Base-by-base conservation (phyloP, 1,140 invertebrate species). In the Ectropis grisescens region DNA sequence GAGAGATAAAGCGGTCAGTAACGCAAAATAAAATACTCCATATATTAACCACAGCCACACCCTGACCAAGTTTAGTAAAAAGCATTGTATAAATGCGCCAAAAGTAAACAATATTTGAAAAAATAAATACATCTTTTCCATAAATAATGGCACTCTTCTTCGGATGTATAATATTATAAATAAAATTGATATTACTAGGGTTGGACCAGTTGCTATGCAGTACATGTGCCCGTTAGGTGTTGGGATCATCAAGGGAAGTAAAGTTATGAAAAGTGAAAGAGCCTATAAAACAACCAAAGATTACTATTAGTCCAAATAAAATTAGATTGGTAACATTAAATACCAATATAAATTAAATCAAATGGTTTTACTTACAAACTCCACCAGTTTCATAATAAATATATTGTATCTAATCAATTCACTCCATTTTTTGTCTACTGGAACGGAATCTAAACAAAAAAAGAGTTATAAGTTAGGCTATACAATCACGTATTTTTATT, bases 311-410 rank as follows among this genome's bases (percentile, higher is more conserved):
- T 19, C 16, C 3, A 19, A n/a, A n/a, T n/a, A n/a, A n/a, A n/a
- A n/a, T n/a, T n/a, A n/a, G n/a, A n/a, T n/a, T n/a, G n/a, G n/a
- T n/a, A n/a, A n/a, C n/a, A n/a, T n/a, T n/a, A n/a, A n/a, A n/a
- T n/a, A n/a, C n/a, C n/a, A n/a, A n/a, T n/a, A n/a, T n/a, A n/a
- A n/a, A n/a, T n/a, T n/a, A n/a, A n/a, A n/a, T n/a, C n/a, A n/a
- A n/a, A n/a, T n/a, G n/a, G n/a, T n/a, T n/a, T n/a, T 72, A 80
- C 75, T 80, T 64, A 80, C 75, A 54, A 80, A 80, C 48, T 80
- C 75, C 24, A 80, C 62, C 25, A 80, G 47, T 47, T 80, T 80
- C 74, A 80, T 80, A 28, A 80, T 65, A 47, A 80, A 80, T 39
- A 80, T 76, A 51, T 80, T 80, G 13, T 80, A 80, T 59, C 52